phyloP scores from a whole-genome alignment of 1,140 invertebrate species.

The Meloidogyne floridensis region DNA sequence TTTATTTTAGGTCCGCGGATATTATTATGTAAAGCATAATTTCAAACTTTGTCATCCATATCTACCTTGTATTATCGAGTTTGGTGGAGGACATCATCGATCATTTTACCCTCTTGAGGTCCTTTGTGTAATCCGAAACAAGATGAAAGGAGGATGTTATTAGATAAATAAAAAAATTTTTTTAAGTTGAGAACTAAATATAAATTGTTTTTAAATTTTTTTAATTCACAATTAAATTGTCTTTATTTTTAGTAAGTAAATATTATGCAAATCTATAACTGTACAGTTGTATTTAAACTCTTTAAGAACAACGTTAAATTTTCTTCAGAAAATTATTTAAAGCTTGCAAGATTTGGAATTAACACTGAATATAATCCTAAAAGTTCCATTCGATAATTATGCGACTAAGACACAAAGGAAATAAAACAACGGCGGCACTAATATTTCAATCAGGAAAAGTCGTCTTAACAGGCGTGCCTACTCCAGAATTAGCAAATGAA shows the following conservation, averaged over 20 bases:
- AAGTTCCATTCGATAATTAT: slow-evolving; percentile 10
- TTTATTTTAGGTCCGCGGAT: too few species aligned
- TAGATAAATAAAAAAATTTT: background rate
- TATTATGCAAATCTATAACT: background rate
- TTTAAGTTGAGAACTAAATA: too few species aligned
- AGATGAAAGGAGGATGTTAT: background rate
- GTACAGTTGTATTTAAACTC: slow-evolving; percentile 23
- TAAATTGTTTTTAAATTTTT: too few species aligned
- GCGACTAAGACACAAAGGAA: background rate
- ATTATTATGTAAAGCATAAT: too few species aligned
- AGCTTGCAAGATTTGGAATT: too few species aligned
- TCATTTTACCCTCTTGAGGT: background rate
- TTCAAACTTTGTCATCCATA: too few species aligned
- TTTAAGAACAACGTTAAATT: background rate
- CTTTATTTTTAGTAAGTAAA: too few species aligned
- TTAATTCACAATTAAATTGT: too few species aligned
- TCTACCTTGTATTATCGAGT: too few species aligned
- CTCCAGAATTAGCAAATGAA: background rate
- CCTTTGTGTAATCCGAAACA: background rate
- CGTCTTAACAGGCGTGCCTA: background rate
- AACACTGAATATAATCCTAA: too few species aligned
- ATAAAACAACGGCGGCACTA: background rate
- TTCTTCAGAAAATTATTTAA: background rate
- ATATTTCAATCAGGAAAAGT: background rate
- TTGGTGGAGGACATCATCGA: too few species aligned